Percentiles rank a stretch among this genome's conserved stretches.
These are phyloP conservation scores for Naja naja DNA, from an alignment of 2,113 vertebrate species.

Conservation along the genomic window DNA sequence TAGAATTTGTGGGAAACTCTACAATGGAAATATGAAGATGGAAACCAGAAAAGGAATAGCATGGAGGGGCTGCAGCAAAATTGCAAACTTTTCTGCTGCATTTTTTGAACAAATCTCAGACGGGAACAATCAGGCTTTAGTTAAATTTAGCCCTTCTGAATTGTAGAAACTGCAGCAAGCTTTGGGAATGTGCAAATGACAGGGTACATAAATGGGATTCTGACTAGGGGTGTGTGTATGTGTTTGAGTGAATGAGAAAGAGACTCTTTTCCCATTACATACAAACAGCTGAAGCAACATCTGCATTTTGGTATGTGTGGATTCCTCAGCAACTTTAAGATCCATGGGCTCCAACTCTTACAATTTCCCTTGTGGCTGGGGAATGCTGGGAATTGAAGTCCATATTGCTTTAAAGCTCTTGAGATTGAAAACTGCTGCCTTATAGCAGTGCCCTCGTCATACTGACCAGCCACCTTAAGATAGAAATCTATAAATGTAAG, in stretches of 20 bases:
- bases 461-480: background rate
- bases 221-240: background rate
- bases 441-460: background rate
- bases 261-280: background rate
- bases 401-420: background rate
- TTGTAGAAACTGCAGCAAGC: conserved; percentile 13
- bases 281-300: conserved; percentile 14
- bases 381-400: background rate
- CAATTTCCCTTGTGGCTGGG: background rate
- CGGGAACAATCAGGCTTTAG: conserved; percentile 48
- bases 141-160: conserved; percentile 62
- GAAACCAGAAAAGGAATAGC: conserved; percentile 51
- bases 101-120: conserved; percentile 56
- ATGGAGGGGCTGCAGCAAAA: conserved; percentile 49
- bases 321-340: background rate
- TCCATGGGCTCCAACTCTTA: background rate
- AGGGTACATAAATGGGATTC: background rate
- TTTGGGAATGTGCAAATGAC: background rate
- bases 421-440: background rate
- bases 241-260: background rate
- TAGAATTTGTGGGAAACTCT: conserved; percentile 16
- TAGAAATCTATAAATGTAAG: background rate
- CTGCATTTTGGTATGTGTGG: background rate
- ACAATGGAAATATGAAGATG: conserved; percentile 45
- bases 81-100: conserved; percentile 38